Evolutionary conservation across 2,113 vertebrate genomes (phyloP).

Genomic region (Recurvirostra avosetta): DNA sequence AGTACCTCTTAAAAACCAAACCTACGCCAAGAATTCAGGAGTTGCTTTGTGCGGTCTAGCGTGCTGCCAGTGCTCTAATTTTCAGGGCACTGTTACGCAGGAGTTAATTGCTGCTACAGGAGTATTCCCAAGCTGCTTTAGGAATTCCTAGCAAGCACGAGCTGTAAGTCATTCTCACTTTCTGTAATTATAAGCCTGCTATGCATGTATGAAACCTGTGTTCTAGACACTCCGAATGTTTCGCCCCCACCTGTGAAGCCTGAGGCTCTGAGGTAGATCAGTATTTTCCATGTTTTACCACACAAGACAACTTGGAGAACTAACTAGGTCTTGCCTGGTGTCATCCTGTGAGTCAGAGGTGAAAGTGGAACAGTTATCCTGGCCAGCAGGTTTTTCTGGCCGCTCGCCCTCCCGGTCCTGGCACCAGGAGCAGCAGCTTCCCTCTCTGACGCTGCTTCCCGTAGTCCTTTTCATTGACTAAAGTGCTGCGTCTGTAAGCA

Average conservation of each 20-base stretch:
- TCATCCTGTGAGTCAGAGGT: background rate
- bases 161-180: background rate
- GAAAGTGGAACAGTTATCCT: background rate
- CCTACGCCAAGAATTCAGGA: background rate
- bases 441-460: background rate
- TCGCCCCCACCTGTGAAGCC: background rate
- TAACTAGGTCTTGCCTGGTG: background rate
- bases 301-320: background rate
- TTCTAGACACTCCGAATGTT: background rate
- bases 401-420: background rate
- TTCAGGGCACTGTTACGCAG: background rate
- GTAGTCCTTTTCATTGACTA: background rate
- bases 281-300: background rate
- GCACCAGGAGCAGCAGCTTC: background rate
- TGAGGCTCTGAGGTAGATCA: background rate
- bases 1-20: background rate
- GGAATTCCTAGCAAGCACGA: background rate
- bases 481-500: background rate
- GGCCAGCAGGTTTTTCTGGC: background rate
- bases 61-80: background rate
- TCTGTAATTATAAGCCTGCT: background rate
- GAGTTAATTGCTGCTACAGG: background rate
- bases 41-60: background rate
- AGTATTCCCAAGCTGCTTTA: background rate
- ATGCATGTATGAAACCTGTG: background rate